phyloP scores from a whole-genome alignment of 2,888 invertebrate species.

The Eristalinus aeneus region DNA sequence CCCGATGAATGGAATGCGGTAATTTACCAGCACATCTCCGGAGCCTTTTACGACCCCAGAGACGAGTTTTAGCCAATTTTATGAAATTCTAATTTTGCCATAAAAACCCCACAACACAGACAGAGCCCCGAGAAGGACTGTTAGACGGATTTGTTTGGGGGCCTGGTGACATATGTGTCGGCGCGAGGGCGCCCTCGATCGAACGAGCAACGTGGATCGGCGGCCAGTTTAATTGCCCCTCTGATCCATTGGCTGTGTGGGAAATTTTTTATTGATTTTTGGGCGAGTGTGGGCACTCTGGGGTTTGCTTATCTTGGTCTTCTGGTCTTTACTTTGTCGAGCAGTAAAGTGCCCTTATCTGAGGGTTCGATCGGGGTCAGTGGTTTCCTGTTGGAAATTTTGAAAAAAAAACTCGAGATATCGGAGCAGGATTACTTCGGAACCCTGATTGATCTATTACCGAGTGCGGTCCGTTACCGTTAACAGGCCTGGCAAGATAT shows the following conservation, averaged over 20 bases:
- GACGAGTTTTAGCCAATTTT: conserved; percentile 40
- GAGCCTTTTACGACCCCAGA: conserved; percentile 26
- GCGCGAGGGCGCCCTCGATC: conserved; percentile 1
- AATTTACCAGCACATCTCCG: conserved; percentile 26
- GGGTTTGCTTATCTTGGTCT: background rate
- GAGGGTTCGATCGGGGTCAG: background rate
- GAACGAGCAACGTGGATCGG: background rate
- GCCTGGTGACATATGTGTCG: conserved; percentile 10
- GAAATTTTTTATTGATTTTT: background rate
- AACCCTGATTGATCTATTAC: background rate
- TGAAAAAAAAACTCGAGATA: background rate
- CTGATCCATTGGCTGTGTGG: background rate
- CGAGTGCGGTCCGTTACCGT: background rate
- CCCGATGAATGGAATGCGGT: conserved; percentile 5
- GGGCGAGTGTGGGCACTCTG: background rate
- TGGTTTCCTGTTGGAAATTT: background rate
- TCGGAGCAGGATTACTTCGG: background rate
- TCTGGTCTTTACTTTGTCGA: background rate
- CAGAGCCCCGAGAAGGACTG: background rate
- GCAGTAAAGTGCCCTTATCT: background rate
- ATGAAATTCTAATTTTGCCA: conserved; percentile 35
- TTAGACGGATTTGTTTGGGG: background rate
- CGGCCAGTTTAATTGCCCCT: background rate
- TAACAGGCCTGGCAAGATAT: background rate
- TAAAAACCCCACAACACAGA: background rate